Percentiles rank a stretch among this genome's conserved stretches.
phyloP scores from a whole-genome alignment of 1,140 invertebrate genomes.

The Oedothorax gibbosus region DNA sequence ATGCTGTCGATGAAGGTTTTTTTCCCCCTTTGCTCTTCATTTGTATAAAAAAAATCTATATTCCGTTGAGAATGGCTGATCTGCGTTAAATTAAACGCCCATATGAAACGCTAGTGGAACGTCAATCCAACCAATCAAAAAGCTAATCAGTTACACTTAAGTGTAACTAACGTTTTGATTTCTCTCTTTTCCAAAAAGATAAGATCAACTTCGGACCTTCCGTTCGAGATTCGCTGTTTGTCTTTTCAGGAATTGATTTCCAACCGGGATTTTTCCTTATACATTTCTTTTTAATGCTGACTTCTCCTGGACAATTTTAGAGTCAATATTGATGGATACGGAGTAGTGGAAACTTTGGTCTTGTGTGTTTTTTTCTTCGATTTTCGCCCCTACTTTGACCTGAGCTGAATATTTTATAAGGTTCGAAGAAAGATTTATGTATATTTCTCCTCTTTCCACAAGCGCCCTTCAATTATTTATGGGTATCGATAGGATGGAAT shows the following conservation, averaged over 20 bases:
- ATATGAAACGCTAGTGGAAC: too few relatives aligned
- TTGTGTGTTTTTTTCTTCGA: neutral
- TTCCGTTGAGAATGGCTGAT: too few relatives aligned
- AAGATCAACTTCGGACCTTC: constrained; percentile 13
- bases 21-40: too few relatives aligned
- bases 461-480: too few relatives aligned
- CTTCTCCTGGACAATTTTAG: constrained; percentile 27
- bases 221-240: constrained; percentile 15
- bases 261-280: constrained; percentile 10
- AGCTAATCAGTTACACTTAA: too few relatives aligned
- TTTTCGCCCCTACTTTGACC: neutral
- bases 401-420: neutral
- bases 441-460: too few relatives aligned
- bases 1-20: too few relatives aligned
- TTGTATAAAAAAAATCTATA: too few relatives aligned
- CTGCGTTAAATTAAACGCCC: too few relatives aligned
- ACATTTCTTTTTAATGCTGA: neutral
- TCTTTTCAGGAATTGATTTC: constrained; percentile 31
- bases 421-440: neutral
- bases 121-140: too few relatives aligned
- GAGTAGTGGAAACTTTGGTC: constrained; percentile 16
- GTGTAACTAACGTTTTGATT: neutral
- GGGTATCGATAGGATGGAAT: too few relatives aligned
- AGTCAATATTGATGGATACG: constrained; percentile 44
- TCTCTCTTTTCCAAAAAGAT: constrained; percentile 1